These are phyloP conservation scores for Araneus ventricosus DNA, from an alignment of 1,140 invertebrate species.

Conservation along the genomic window DNA sequence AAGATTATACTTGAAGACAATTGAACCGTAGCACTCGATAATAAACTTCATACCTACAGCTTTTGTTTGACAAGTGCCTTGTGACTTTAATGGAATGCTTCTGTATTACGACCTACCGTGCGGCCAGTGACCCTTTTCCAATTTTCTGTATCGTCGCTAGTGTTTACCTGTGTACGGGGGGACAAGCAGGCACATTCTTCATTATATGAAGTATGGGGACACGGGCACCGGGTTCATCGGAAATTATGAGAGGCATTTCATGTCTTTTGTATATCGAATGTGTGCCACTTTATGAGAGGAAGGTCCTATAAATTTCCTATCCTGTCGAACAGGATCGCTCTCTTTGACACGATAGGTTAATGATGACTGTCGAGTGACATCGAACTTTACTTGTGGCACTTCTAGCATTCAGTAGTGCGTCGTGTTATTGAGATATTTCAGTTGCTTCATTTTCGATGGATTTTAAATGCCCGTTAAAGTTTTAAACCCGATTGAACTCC, in stretches of 20 bases:
- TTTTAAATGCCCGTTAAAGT: neutral
- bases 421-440: neutral
- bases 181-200: neutral
- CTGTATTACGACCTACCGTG: neutral
- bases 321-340: constrained; percentile 27
- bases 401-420: neutral
- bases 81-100: neutral
- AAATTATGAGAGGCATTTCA: neutral
- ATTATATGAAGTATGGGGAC: constrained; percentile 21
- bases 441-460: neutral
- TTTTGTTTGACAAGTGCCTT: constrained; percentile 13
- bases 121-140: constrained; percentile 9
- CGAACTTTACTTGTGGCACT: neutral
- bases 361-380: neutral
- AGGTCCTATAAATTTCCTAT: constrained; percentile 35
- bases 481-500: too few species aligned
- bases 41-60: neutral
- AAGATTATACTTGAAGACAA: neutral
- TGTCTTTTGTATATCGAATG: constrained; percentile 4
- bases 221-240: constrained; percentile 6
- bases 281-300: neutral
- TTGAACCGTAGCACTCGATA: neutral
- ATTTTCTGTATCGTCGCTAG: neutral
- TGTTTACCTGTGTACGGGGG: neutral
- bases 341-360: constrained; percentile 34